These are phyloP conservation scores for Paelopatides confundens DNA, from an alignment of 53 echinoderm and acorn worm species.

Conservation along the genomic window DNA sequence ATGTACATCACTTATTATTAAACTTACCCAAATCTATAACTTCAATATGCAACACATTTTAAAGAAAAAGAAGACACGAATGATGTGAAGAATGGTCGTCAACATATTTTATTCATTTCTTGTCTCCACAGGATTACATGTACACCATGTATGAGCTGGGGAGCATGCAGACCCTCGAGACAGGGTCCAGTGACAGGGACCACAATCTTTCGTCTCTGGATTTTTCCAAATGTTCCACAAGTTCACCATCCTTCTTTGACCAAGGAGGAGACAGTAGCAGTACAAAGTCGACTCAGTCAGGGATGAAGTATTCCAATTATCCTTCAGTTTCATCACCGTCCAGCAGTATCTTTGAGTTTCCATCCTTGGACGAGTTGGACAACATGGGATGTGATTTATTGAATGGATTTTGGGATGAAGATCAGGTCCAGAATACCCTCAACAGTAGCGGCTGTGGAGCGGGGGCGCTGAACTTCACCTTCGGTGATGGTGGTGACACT, in stretches of 20 bases:
- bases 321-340: constrained; percentile 42
- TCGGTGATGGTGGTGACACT: background rate
- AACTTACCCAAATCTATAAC: too few relatives aligned
- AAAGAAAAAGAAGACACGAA: too few relatives aligned
- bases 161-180: background rate
- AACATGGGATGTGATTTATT: constrained; percentile 71
- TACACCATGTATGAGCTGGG: constrained; percentile 31
- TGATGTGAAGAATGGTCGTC: too few relatives aligned
- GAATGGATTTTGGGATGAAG: constrained; percentile 67
- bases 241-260: constrained; percentile 78
- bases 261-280: background rate
- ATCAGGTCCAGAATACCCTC: constrained; percentile 38
- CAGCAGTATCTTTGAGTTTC: constrained; percentile 80
- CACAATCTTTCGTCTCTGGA: constrained; percentile 77
- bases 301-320: background rate
- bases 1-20: too few relatives aligned
- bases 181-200: constrained; percentile 48
- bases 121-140: constrained; percentile 2
- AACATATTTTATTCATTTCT: too few relatives aligned
- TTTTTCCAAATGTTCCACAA: constrained; percentile 53
- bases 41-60: too few relatives aligned
- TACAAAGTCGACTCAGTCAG: background rate
- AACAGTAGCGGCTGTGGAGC: constrained; percentile 41
- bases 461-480: constrained; percentile 34
- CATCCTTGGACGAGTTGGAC: constrained; percentile 73